Evolutionary conservation across 2,888 invertebrate species (phyloP).

Genomic region (Arge pagana): DNA sequence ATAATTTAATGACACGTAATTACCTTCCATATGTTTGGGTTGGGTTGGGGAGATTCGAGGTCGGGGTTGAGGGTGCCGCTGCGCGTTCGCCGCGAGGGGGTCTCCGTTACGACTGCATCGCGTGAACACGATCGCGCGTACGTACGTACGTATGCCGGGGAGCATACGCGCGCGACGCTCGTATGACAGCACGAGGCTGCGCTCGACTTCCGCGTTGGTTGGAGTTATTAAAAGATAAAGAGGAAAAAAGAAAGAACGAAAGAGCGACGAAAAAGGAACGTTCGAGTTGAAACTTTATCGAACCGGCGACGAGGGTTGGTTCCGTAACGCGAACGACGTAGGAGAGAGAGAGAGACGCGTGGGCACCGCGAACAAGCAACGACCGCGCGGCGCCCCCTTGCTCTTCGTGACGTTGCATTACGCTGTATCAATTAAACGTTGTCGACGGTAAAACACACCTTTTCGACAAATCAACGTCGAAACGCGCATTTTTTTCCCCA

Average conservation of each 20-base stretch:
- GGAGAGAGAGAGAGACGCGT: conserved; percentile 6
- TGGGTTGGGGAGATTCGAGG: neutral
- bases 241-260: too few relatives aligned
- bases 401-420: conserved; percentile 5
- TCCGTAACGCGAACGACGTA: neutral
- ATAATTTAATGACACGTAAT: conserved; percentile 20
- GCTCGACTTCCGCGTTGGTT: too few relatives aligned
- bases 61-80: neutral
- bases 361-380: conserved; percentile 8
- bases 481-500: too few relatives aligned
- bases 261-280: too few relatives aligned
- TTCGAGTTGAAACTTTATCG: too few relatives aligned
- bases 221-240: too few relatives aligned
- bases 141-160: neutral
- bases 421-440: too few relatives aligned
- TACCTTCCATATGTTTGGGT: conserved; percentile 22
- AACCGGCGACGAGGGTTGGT: neutral
- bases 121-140: conserved; percentile 13
- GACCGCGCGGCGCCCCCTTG: neutral
- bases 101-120: conserved; percentile 13
- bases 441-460: too few relatives aligned
- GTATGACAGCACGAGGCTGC: too few relatives aligned
- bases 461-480: too few relatives aligned
- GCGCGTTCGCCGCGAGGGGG: too few relatives aligned
- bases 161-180: neutral